A percentile compares a stretch with the other conserved stretches of the same genome.
phyloP scores from a whole-genome alignment of 2,888 invertebrate species.

The Campaea margaritaria region DNA sequence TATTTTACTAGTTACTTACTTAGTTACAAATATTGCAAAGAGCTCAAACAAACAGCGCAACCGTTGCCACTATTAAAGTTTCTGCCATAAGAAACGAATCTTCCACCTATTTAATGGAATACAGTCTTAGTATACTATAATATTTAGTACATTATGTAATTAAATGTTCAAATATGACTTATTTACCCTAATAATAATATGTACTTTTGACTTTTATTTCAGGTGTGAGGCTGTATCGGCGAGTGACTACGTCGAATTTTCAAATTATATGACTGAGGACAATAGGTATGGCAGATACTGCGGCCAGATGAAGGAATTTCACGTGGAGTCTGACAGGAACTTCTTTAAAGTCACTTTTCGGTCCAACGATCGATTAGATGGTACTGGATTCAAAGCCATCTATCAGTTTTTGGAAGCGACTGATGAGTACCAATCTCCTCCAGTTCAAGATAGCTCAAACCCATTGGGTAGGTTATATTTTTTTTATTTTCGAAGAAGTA shows the following conservation, averaged over 20 bases:
- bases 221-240: slow-evolving; percentile 96
- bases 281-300: slow-evolving; percentile 95
- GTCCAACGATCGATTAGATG: slow-evolving; percentile 97
- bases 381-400: slow-evolving; percentile 96
- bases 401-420: slow-evolving; percentile 93
- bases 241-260: slow-evolving; percentile 98
- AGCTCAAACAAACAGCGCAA: too few relatives aligned
- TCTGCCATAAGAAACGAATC: too few relatives aligned
- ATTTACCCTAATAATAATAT: too few relatives aligned
- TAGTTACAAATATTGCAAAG: too few relatives aligned
- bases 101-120: too few relatives aligned
- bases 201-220: slow-evolving; percentile 63
- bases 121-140: too few relatives aligned
- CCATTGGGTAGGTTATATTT: slow-evolving; percentile 62
- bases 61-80: too few relatives aligned
- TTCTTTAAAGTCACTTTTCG: slow-evolving; percentile 98
- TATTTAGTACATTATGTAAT: too few relatives aligned
- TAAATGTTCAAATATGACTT: too few relatives aligned
- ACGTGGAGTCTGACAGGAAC: slow-evolving; percentile 94
- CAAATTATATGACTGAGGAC: slow-evolving; percentile 96
- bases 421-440: slow-evolving; percentile 82
- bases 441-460: slow-evolving; percentile 70
- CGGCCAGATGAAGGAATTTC: slow-evolving; percentile 92
- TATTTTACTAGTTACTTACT: too few relatives aligned
- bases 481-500: not conserved